phyloP scores from a whole-genome alignment of 2,888 invertebrate species.

The Metacarcinus magister region DNA sequence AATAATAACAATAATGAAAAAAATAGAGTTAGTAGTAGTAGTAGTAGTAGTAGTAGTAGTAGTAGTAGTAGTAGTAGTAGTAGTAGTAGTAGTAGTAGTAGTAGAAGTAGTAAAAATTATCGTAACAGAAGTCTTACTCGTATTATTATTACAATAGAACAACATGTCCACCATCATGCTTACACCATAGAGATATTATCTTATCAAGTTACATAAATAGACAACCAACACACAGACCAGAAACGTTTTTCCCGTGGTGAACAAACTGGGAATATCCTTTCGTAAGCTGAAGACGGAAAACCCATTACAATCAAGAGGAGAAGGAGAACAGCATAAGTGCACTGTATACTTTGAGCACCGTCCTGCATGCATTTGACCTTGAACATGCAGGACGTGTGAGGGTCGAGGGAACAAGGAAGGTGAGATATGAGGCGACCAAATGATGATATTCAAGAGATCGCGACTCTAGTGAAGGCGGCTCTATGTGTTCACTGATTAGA shows the following conservation, averaged over 20 bases:
- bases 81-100: too few species aligned
- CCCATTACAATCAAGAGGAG: background rate
- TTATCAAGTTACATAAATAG: background rate
- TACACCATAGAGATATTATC: too few species aligned
- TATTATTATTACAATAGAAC: too few species aligned
- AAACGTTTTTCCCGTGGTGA: background rate
- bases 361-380: too few species aligned
- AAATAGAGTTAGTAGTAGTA: background rate
- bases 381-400: too few species aligned
- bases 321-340: background rate
- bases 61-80: too few species aligned
- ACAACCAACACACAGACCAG: background rate
- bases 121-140: too few species aligned
- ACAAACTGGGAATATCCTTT: background rate
- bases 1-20: too few species aligned
- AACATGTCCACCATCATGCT: too few species aligned
- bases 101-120: too few species aligned
- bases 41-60: too few species aligned
- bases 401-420: background rate
- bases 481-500: background rate
- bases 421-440: background rate
- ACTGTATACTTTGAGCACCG: background rate
- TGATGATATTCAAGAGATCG: background rate
- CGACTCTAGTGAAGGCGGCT: background rate
- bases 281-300: background rate